Evolutionary conservation across 1,140 invertebrate genomes (phyloP).

Genomic region (Euura saliciscinereae): DNA sequence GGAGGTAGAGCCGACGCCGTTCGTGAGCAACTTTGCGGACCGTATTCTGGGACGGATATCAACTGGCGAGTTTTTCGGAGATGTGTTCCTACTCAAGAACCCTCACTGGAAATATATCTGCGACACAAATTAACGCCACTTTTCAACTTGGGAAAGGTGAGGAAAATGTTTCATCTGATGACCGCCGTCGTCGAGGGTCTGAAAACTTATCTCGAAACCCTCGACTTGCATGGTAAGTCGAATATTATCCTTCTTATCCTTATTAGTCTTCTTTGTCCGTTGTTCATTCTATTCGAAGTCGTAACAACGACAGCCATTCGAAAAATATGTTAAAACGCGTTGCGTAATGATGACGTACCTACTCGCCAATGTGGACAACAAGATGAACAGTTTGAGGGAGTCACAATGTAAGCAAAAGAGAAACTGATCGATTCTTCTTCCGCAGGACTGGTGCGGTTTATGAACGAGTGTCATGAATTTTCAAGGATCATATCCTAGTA

Average conservation of each 20-base stretch:
- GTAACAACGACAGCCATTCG: too few species aligned
- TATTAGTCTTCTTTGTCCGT: too few species aligned
- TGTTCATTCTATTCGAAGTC: neutral
- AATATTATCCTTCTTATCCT: neutral
- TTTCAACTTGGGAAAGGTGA: slow-evolving; percentile 55
- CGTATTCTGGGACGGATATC: slow-evolving; percentile 25
- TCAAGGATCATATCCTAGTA: neutral
- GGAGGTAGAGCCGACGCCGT: slow-evolving; percentile 37
- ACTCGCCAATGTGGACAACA: too few species aligned
- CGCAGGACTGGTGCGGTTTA: neutral
- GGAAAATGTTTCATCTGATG: slow-evolving; percentile 55
- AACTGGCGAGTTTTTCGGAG: slow-evolving; percentile 23
- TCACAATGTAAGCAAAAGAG: too few species aligned
- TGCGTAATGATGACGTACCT: too few species aligned
- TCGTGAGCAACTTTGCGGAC: slow-evolving; percentile 45
- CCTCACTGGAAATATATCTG: slow-evolving; percentile 52
- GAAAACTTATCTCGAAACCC: slow-evolving; percentile 36
- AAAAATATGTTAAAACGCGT: too few species aligned
- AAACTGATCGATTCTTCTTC: too few species aligned
- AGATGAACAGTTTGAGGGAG: too few species aligned
- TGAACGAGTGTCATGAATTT: neutral
- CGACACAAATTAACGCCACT: slow-evolving; percentile 51
- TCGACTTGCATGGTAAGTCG: slow-evolving; percentile 29
- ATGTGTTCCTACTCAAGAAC: slow-evolving; percentile 45
- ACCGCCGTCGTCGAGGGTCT: slow-evolving; percentile 49